phyloP scores from a whole-genome alignment of 2,888 invertebrate genomes.

The Netelia virgata region DNA sequence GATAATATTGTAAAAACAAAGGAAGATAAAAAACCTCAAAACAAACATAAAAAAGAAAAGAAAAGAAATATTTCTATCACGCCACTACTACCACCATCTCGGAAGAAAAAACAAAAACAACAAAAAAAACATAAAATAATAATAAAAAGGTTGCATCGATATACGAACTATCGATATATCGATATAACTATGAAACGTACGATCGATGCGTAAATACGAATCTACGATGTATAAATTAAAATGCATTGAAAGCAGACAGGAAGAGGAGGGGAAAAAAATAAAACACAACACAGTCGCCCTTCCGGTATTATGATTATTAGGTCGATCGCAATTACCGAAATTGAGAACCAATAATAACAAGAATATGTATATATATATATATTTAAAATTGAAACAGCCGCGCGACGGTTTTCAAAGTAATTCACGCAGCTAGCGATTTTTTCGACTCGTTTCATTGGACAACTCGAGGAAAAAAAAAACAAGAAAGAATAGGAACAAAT shows the following conservation, averaged over 20 bases:
- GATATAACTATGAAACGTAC: constrained; percentile 48
- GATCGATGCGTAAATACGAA: constrained; percentile 48
- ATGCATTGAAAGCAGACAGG: constrained; percentile 44
- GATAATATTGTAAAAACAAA: constrained; percentile 45
- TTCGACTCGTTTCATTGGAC: constrained; percentile 67
- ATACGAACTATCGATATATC: constrained; percentile 64
- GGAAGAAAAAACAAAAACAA: background rate
- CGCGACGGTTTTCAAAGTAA: constrained; percentile 59
- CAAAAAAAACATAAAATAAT: constrained; percentile 1
- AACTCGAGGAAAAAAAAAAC: constrained; percentile 19
- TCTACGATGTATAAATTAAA: constrained; percentile 58
- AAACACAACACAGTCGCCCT: constrained; percentile 54
- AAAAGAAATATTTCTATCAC: constrained; percentile 25
- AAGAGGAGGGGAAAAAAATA: constrained; percentile 9
- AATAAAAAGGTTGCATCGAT: constrained; percentile 35
- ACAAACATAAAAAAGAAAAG: background rate
- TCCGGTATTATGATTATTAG: constrained; percentile 57
- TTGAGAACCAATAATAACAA: constrained; percentile 8
- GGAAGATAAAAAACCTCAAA: background rate
- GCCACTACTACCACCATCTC: constrained; percentile 29
- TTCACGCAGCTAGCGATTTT: constrained; percentile 67
- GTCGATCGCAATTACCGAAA: constrained; percentile 60
- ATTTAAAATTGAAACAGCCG: no score
- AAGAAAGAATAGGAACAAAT: constrained; percentile 7
- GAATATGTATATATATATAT: no score